Percentiles rank a stretch among this genome's conserved stretches.
Conservation (phyloP, 2,113 vertebrate species). For the Piaya cayana region DNA sequence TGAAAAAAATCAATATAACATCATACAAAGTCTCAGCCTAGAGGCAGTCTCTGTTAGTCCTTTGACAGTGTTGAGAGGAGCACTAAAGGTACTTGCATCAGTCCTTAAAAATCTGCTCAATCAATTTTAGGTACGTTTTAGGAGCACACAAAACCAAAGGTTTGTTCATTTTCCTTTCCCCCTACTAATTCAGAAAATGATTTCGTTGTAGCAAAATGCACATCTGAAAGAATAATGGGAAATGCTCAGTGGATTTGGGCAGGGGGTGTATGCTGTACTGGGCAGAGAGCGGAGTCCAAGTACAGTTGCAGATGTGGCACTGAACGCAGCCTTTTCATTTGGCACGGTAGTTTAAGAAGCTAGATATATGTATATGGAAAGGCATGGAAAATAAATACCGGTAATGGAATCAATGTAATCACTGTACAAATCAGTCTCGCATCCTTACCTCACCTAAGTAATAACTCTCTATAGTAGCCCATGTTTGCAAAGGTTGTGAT, state of each 20-base stretch:
- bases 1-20: not conserved
- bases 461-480: not conserved
- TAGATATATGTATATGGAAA: not conserved
- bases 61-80: not conserved
- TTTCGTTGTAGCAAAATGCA: not conserved
- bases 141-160: not conserved
- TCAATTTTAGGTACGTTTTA: not conserved
- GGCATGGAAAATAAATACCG: not conserved
- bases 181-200: not conserved
- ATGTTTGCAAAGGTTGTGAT: not conserved
- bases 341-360: not conserved
- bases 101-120: not conserved
- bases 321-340: not conserved
- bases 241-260: fast-evolving
- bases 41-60: not conserved
- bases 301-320: not conserved
- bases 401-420: not conserved
- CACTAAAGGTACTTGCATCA: not conserved
- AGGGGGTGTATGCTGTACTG: fast-evolving
- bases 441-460: not conserved
- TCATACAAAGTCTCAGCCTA: not conserved
- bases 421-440: not conserved
- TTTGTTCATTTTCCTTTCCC: not conserved
- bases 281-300: not conserved
- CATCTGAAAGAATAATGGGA: not conserved